Percentiles rank a stretch among this genome's conserved stretches.
Conservation (phyloP, 2,888 invertebrate genomes). For the Eubasilissa splendida region DNA sequence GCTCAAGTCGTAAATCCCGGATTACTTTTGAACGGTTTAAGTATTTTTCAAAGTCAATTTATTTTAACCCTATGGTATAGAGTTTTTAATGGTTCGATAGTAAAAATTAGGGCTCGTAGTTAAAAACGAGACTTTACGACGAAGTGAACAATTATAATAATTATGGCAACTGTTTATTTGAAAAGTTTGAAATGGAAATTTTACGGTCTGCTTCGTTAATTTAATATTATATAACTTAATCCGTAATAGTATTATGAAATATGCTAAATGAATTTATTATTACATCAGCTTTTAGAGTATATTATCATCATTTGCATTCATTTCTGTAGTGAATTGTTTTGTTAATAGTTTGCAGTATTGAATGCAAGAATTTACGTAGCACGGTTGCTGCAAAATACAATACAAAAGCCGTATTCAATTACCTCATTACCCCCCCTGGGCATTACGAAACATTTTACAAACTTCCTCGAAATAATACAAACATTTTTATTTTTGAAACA, state of each 20-base stretch:
- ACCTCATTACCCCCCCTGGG: too few species aligned
- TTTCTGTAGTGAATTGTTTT: too few species aligned
- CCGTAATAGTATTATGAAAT: neutral
- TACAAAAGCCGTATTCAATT: too few species aligned
- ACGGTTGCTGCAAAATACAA: too few species aligned
- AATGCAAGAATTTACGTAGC: too few species aligned
- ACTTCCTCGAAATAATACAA: too few species aligned
- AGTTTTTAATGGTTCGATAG: neutral
- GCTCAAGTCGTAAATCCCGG: neutral
- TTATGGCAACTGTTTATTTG: conserved; percentile 3
- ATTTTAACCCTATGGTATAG: neutral
- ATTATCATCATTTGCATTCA: too few species aligned
- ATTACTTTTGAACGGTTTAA: neutral
- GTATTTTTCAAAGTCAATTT: neutral
- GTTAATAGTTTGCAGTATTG: too few species aligned
- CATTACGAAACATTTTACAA: too few species aligned
- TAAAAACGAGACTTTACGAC: neutral
- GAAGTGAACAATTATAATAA: neutral
- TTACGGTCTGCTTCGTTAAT: conserved; percentile 8
- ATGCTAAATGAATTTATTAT: neutral
- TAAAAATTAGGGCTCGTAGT: neutral
- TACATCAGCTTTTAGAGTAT: too few species aligned
- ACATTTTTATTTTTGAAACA: too few species aligned
- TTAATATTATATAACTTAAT: conserved; percentile 4
- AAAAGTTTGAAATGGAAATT: conserved; percentile 12